Conservation (phyloP, 2,797 vertebrate species). For the Lophura swinhoii region DNA sequence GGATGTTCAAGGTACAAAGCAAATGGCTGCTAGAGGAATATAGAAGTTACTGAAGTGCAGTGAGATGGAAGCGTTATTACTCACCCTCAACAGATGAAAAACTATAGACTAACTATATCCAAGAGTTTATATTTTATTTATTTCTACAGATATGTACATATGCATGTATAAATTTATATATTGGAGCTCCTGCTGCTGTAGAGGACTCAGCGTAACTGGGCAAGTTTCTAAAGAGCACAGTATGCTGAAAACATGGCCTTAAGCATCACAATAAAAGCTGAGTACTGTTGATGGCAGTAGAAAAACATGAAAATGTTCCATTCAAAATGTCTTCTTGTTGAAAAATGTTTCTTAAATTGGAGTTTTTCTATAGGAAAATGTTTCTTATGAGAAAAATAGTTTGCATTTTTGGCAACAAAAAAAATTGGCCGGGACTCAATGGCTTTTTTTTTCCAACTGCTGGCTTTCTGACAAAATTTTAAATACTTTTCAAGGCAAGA, state of each 20-base stretch:
- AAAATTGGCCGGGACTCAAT: constrained; percentile 16
- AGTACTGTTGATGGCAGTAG: constrained; percentile 49
- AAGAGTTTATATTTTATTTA: neutral
- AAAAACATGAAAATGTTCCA: constrained; percentile 58
- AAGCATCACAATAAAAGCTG: constrained; percentile 60
- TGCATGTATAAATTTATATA: constrained; percentile 5
- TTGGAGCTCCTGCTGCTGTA: constrained; percentile 14
- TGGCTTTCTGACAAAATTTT: constrained; percentile 45
- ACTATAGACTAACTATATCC: neutral
- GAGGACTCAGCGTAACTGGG: neutral
- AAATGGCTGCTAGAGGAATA: neutral
- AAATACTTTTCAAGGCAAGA: neutral
- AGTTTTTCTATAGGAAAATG: constrained; percentile 47
- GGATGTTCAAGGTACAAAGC: neutral
- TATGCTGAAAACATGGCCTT: constrained; percentile 59
- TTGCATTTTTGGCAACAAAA: constrained; percentile 40
- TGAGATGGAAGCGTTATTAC: neutral
- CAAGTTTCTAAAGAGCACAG: constrained; percentile 48
- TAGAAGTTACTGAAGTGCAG: neutral
- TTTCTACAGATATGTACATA: neutral
- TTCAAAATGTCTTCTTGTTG: constrained; percentile 54
- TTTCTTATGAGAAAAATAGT: constrained; percentile 38
- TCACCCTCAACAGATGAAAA: neutral
- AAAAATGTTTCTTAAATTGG: constrained; percentile 59
- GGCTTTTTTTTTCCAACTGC: neutral